These are phyloP conservation scores for Lottia scabra DNA, from an alignment of 2,888 invertebrate genomes.

Conservation along the genomic window DNA sequence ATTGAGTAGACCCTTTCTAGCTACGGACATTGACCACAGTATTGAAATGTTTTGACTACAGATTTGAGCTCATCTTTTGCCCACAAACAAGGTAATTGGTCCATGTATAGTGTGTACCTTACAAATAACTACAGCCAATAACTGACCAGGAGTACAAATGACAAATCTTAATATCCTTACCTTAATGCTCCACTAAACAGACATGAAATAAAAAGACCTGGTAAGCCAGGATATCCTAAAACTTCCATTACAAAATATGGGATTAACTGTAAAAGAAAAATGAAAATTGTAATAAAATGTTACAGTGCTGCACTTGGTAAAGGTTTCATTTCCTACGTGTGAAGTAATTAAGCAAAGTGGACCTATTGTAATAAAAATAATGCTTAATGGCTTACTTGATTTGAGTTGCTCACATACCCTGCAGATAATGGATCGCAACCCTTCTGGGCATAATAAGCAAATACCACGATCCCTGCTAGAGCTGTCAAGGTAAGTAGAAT, in stretches of 20 bases:
- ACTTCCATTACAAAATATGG: conserved; percentile 52
- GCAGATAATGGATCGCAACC: conserved; percentile 48
- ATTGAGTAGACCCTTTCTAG: too few relatives aligned
- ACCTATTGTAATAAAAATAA: too few relatives aligned
- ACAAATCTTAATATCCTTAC: conserved; percentile 22
- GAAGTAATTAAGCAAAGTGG: too few relatives aligned
- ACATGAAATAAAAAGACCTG: conserved; percentile 51
- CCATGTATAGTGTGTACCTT: too few relatives aligned
- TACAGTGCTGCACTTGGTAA: background rate
- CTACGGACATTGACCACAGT: too few relatives aligned
- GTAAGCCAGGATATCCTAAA: conserved; percentile 47
- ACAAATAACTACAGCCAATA: too few relatives aligned
- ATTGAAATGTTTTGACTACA: too few relatives aligned
- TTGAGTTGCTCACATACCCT: conserved; percentile 39
- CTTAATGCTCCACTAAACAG: conserved; percentile 52
- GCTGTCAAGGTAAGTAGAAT: conserved; percentile 41
- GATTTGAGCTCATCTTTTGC: too few relatives aligned
- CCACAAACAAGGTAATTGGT: too few relatives aligned
- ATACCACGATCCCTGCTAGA: conserved; percentile 48
- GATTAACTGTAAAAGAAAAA: conserved; percentile 32
- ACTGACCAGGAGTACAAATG: too few relatives aligned
- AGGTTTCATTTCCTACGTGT: too few relatives aligned
- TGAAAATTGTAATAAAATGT: background rate
- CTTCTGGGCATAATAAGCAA: conserved; percentile 47
- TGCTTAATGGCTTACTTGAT: conserved; percentile 32